Evolutionary conservation across 1,140 invertebrate genomes (phyloP), one percentile per base, ranked within the genome.

Genomic region (Drosophila oshimai): DNA sequence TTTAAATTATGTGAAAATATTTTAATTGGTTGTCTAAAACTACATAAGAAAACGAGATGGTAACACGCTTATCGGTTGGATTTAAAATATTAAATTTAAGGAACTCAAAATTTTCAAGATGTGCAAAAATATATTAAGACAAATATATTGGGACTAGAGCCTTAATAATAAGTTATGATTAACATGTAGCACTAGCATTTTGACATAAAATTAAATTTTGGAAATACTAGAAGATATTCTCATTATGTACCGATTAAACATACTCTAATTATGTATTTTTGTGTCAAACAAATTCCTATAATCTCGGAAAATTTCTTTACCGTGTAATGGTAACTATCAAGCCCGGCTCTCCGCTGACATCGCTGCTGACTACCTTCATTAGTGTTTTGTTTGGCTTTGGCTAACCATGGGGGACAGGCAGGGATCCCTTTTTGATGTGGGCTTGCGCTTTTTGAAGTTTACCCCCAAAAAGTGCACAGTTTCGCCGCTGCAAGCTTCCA

Each of bases 381-480:
- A 87, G 81, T 87, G 76, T 86, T 81, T 86, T 86, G 81, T 81
- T 86, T 86, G 81, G 81, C 72, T 86, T 58, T 69, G 80, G 64
- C 79, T 74, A 83, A 83, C 78, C 62, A 74, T 78, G 62, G 79
- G 49, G 69, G 77, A 67, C 72, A 77, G 62, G 55, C 74, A 36
- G 54, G 49, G 28, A 49, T 31, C 46, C 36, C 47, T 61, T 74
- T 80, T 75, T 72, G 41, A 68, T 84, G 65, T 75, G 55, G 65
- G 55, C 55, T 58, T 47, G 24, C 33, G 50, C 62, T 76, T 68
- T 74, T 67, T 80, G 50, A 81, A 80, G 78, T 81, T 83, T 68
- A 72, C 60, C 64, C 57, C 58, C 58, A 37, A 74, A 62, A 65
- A 51, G 45, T 64, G 68, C 60, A 62, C 54, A 78, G 64, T 58